Conservation (phyloP, 2,888 invertebrate genomes). For the Priapulus caudatus region DNA sequence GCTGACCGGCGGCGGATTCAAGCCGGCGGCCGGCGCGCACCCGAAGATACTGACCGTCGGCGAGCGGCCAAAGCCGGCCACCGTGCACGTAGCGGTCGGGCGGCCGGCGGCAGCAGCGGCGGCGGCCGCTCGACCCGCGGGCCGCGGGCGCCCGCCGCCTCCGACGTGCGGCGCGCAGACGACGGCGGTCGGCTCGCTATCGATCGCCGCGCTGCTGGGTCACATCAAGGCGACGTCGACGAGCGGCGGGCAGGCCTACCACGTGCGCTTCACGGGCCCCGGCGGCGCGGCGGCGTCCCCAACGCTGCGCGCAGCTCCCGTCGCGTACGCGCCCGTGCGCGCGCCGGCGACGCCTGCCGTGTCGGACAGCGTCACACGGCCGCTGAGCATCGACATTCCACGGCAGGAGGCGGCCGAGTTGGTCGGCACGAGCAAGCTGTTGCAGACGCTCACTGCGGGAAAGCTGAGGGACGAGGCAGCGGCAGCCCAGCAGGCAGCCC, state of each 20-base stretch:
- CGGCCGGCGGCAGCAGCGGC: neutral
- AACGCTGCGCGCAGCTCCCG: neutral
- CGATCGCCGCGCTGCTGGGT: neutral
- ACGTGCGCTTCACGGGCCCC: neutral
- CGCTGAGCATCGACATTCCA: neutral
- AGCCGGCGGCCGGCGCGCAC: neutral
- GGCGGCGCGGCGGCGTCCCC: neutral
- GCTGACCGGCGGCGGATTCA: too few relatives aligned
- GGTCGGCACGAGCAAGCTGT: neutral
- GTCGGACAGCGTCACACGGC: neutral
- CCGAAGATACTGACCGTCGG: neutral
- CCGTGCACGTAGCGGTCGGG: neutral
- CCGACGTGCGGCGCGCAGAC: too few relatives aligned
- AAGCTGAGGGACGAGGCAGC: neutral
- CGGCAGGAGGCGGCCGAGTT: neutral
- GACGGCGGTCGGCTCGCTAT: neutral
- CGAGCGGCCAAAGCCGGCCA: conserved; percentile 1
- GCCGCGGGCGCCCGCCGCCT: too few relatives aligned
- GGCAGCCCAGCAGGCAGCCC: neutral
- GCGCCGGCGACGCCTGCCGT: neutral
- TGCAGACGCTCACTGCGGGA: neutral
- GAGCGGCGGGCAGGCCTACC: neutral
- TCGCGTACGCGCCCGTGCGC: neutral
- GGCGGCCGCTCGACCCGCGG: neutral
- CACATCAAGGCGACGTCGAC: neutral